Percentiles rank a stretch among this genome's conserved stretches.
Conservation (phyloP, 2,888 invertebrate species). For the Exephanes ischioxanthus region DNA sequence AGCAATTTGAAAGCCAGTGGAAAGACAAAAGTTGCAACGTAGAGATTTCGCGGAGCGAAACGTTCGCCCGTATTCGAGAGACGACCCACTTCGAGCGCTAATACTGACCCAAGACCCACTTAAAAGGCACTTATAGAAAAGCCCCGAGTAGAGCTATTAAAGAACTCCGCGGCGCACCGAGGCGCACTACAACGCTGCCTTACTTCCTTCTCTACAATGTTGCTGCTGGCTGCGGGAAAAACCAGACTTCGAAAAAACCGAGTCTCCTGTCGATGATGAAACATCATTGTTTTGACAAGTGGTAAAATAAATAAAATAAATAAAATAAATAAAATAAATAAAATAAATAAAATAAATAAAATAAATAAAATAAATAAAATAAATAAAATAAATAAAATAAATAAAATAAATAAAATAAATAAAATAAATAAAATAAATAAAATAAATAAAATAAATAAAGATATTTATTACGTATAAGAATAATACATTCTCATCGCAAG, state of each 20-base stretch:
- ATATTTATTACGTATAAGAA: no score
- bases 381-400: no score
- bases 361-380: no score
- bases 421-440: no score
- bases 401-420: no score
- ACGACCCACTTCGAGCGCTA: constrained; percentile 62
- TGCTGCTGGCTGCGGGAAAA: neutral
- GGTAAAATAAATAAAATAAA: neutral
- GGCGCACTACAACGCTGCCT: neutral
- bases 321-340: no score
- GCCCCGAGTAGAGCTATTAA: constrained; percentile 50
- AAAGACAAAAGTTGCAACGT: constrained; percentile 34
- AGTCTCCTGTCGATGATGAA: neutral
- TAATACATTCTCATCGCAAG: no score
- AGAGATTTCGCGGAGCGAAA: constrained; percentile 32
- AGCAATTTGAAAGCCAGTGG: neutral
- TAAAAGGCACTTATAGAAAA: constrained; percentile 67
- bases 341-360: no score
- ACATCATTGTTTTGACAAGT: neutral
- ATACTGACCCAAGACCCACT: constrained; percentile 65
- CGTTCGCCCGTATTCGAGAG: constrained; percentile 63
- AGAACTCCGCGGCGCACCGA: constrained; percentile 25
- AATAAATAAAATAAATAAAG: no score
- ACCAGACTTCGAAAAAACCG: neutral
- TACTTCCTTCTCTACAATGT: constrained; percentile 44